A percentile compares a stretch with the other conserved stretches of the same genome.
Conservation (phyloP, 2,113 vertebrate species). For the Mellivora capensis region DNA sequence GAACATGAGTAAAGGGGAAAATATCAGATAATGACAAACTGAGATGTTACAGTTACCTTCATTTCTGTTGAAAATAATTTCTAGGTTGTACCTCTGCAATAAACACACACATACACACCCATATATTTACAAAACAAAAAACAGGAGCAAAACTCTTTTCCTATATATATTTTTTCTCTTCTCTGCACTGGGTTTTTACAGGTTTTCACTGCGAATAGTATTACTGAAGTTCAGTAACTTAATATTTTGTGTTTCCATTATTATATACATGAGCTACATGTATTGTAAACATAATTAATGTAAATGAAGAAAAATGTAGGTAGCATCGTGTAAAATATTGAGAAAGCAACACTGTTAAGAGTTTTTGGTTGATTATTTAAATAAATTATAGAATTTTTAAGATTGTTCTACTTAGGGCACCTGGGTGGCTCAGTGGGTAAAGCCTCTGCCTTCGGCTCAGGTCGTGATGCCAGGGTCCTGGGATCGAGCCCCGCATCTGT, state of each 20-base stretch:
- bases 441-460: no score
- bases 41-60: neutral
- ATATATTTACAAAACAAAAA: neutral
- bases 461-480: no score
- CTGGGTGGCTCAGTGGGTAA: no score
- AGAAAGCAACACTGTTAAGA: neutral
- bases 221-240: neutral
- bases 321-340: neutral
- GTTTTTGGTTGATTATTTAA: neutral
- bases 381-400: neutral
- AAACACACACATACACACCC: neutral
- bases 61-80: neutral
- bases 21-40: neutral
- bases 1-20: neutral
- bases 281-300: neutral
- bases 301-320: neutral
- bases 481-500: no score
- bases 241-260: neutral
- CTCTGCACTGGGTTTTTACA: neutral
- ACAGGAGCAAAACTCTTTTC: neutral
- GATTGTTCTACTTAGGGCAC: neutral
- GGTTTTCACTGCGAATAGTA: neutral
- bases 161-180: neutral
- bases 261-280: neutral
- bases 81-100: neutral